Evolutionary conservation across 2,888 invertebrate genomes (phyloP).

Genomic region (Melipona bicolor): DNA sequence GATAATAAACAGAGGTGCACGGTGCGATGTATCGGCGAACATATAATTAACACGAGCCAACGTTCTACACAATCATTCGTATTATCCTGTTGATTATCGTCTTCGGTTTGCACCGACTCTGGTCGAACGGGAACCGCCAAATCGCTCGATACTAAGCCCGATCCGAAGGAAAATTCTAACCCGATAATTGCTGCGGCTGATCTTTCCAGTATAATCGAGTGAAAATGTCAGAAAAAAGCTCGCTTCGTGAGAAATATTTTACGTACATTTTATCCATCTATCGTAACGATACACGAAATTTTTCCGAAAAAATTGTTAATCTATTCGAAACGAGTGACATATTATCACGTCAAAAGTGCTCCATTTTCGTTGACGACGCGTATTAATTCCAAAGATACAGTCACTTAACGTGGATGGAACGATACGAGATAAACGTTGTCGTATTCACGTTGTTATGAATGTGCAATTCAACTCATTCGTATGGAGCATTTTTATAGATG

Average conservation of each 20-base stretch:
- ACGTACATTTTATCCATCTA: background rate
- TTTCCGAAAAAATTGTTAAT: background rate
- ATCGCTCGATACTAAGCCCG: conserved; percentile 44
- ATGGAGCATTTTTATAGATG: background rate
- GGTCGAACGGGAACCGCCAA: conserved; percentile 25
- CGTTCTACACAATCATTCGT: conserved; percentile 62
- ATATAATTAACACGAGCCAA: conserved; percentile 62
- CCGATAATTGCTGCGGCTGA: conserved; percentile 19
- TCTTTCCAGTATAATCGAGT: conserved; percentile 6
- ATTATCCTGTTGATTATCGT: conserved; percentile 64
- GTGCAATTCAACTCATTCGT: background rate
- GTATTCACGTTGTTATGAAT: background rate
- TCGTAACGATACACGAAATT: background rate
- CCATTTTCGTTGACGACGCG: background rate
- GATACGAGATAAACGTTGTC: background rate
- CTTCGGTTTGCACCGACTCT: conserved; percentile 48
- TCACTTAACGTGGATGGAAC: background rate
- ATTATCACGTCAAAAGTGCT: background rate
- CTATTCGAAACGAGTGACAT: accelerated
- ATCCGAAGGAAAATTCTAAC: conserved; percentile 37
- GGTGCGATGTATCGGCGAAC: conserved; percentile 58
- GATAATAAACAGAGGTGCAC: conserved; percentile 50
- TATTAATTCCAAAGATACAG: background rate
- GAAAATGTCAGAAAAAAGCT: background rate
- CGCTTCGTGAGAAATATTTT: background rate